Base-by-base conservation (phyloP, 2,888 invertebrate species). In the Arge pagana region DNA sequence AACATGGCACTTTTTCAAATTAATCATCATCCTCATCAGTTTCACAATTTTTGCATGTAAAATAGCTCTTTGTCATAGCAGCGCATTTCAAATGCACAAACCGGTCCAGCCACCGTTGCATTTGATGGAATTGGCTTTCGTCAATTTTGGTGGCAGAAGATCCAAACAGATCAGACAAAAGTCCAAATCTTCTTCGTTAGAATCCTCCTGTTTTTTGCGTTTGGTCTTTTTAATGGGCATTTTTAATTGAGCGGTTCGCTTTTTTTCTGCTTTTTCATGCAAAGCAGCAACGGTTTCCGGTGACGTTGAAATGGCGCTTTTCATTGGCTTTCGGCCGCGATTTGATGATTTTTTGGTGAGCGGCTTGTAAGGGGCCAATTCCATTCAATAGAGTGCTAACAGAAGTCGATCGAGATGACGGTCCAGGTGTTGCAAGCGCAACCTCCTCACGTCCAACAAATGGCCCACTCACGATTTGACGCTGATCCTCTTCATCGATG, bases 311-410 rank as follows among this genome's bases (percentile, higher is more conserved):
- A 37, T 24, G 28, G 19, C 21, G 36, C 48, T 48, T 26, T 37
- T n/a, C 45, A 52, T 48, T 28, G 52, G 48, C 21, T 52, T 52
- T 4, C 45, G 52, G 18, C 52, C 37, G 39, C 52, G 52, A 48
- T 48, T 52, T 1, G 52, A 52, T 28, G n/a, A n/a, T n/a, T n/a
- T n/a, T n/a, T n/a, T n/a, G n/a, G n/a, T n/a, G n/a, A 3, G 30
- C 43, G 3, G 11, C 18, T 13, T 30, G 43, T 19, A 43, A n/a
- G 10, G 43, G 43, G 7, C 45, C 45, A 45, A 45, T 13, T 33
- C 35, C 45, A 18, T 31, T 15, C n/a, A n/a, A n/a, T 10, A 45
- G 35, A 31, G 33, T 28, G 3, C 5, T 11, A 4, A 15, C 6
- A 41, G n/a, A 41, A 24, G n/a, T n/a, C n/a, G n/a, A n/a, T n/a